phyloP scores from a whole-genome alignment of 2,888 invertebrate genomes.

The Mesorhabditis spiculigera region DNA sequence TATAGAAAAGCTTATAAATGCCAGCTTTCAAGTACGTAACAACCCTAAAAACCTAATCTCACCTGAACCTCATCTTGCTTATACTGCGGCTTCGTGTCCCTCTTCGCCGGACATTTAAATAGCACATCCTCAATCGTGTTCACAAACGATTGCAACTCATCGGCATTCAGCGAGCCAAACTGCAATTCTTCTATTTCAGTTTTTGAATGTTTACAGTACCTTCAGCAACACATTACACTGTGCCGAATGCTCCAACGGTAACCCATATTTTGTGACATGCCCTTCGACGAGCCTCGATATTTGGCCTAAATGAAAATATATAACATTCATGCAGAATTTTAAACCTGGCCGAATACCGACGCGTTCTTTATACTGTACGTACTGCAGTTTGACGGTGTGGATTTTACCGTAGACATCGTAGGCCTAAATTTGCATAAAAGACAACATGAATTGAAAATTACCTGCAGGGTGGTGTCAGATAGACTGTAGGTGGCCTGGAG shows the following conservation, averaged over 20 bases:
- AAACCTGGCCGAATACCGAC: conserved; percentile 89
- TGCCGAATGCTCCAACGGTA: conserved; percentile 92
- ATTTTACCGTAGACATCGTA: conserved; percentile 99
- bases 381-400: conserved; percentile 93
- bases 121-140: conserved; percentile 86
- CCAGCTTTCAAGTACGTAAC: no score
- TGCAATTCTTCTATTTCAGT: background rate
- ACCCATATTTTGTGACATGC: conserved; percentile 85
- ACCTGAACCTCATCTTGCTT: conserved; percentile 94
- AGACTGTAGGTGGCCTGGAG: conserved; percentile 62
- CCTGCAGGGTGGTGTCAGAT: conserved; percentile 66
- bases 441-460: background rate
- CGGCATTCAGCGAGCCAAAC: conserved; percentile 81
- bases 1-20: no score
- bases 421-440: conserved; percentile 64
- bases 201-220: background rate
- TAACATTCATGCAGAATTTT: no score
- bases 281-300: conserved; percentile 46
- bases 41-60: conserved; percentile 63
- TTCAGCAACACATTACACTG: conserved; percentile 93
- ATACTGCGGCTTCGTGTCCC: conserved; percentile 69
- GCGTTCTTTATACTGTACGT: conserved; percentile 94
- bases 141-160: conserved; percentile 87
- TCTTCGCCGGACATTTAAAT: conserved; percentile 73
- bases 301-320: conserved; percentile 21